Conservation (phyloP, 2,888 invertebrate species). For the Dendrolimus houi region DNA sequence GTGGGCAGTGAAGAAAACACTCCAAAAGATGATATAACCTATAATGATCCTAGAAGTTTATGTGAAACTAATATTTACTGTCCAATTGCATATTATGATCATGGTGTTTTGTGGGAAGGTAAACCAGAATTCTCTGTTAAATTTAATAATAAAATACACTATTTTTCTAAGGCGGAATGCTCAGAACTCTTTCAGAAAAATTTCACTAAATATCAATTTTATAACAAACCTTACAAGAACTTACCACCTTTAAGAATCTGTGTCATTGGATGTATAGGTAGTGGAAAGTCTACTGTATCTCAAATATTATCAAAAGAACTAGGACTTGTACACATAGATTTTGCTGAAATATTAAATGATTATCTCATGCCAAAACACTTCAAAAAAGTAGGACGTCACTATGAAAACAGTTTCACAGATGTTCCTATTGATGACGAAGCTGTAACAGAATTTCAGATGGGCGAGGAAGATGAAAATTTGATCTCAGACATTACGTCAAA, state of each 20-base stretch:
- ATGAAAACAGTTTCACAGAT: conserved; percentile 57
- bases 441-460: conserved; percentile 45
- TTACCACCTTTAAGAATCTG: conserved; percentile 75
- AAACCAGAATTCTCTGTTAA: conserved; percentile 69
- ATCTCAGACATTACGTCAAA: conserved; percentile 42
- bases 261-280: conserved; percentile 71
- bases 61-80: conserved; percentile 79
- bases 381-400: conserved; percentile 55
- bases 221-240: conserved; percentile 48
- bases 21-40: conserved; percentile 32
- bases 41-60: conserved; percentile 49
- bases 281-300: conserved; percentile 71
- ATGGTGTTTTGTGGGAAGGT: conserved; percentile 78
- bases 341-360: conserved; percentile 46
- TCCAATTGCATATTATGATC: conserved; percentile 74
- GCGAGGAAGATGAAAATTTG: conserved; percentile 46
- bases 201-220: conserved; percentile 63
- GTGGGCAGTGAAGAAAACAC: conserved; percentile 31
- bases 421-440: conserved; percentile 42
- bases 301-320: conserved; percentile 70
- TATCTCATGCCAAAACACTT: conserved; percentile 54
- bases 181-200: conserved; percentile 64
- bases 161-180: conserved; percentile 66
- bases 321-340: conserved; percentile 72
- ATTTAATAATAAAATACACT: conserved; percentile 72